Conservation (phyloP, 37 sponge, comb jelly and placozoan species). For the Beroe forskalii region DNA sequence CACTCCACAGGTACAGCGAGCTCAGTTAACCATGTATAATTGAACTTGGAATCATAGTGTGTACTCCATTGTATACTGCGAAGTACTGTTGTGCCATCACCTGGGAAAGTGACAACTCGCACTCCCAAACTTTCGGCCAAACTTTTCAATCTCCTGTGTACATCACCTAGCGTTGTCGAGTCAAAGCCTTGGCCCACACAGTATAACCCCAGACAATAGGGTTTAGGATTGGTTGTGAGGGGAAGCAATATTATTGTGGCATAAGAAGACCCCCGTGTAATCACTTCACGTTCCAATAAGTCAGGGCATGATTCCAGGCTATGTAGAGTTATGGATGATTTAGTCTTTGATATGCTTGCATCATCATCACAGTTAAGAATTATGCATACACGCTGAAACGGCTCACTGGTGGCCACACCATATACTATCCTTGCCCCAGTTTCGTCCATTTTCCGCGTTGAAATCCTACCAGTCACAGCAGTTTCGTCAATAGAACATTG, state of each 20-base stretch:
- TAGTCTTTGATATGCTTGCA: not conserved
- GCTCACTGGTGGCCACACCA: not conserved
- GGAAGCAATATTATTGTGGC: not conserved
- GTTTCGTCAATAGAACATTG: not conserved
- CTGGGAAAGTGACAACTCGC: not conserved
- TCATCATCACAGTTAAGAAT: not conserved
- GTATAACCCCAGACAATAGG: not conserved
- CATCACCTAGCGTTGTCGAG: not conserved
- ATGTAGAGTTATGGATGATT: not conserved
- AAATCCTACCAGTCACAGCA: not conserved
- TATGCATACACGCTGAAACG: not conserved
- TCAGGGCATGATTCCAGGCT: not conserved
- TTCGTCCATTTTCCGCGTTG: not conserved
- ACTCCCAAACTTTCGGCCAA: not conserved
- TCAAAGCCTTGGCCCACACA: not conserved
- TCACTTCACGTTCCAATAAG: not conserved
- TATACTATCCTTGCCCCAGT: not conserved
- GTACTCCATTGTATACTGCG: not conserved
- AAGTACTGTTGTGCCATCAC: not conserved
- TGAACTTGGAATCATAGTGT: not conserved
- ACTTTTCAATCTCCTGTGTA: not conserved
- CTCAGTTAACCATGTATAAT: not conserved
- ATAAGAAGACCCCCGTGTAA: not conserved
- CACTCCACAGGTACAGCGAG: not conserved
- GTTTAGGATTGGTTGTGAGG: not conserved